phyloP scores from a whole-genome alignment of 2,113 vertebrate genomes.

The Bambusicola thoracicus region DNA sequence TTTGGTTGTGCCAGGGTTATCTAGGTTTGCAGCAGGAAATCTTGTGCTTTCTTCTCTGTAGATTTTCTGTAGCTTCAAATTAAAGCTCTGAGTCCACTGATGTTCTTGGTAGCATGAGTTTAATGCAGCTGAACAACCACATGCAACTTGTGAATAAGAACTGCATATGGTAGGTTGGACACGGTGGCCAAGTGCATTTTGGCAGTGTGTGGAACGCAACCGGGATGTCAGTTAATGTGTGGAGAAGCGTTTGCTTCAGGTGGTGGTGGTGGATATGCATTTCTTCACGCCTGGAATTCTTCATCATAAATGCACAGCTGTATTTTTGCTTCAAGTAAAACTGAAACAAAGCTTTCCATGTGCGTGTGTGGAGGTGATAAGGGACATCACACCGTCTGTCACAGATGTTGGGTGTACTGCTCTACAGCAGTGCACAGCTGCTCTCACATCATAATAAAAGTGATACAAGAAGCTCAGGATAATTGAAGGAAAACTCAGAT shows the following conservation, averaged over 20 bases:
- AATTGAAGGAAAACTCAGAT: not conserved
- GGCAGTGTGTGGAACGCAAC: not conserved
- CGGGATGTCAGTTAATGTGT: not conserved
- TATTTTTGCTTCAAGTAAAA: not conserved
- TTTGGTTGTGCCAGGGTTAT: not conserved
- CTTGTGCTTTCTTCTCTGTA: not conserved
- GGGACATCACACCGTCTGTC: not conserved
- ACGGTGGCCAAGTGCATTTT: not conserved
- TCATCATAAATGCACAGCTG: not conserved
- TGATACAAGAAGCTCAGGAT: not conserved
- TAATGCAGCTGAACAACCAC: not conserved
- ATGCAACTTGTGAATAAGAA: not conserved
- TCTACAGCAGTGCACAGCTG: not conserved
- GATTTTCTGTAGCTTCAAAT: not conserved
- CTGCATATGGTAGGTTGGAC: not conserved
- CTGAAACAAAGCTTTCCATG: not conserved
- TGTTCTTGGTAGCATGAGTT: not conserved
- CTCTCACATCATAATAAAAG: not conserved
- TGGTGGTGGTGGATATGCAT: too few species aligned
- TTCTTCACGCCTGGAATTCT: not conserved
- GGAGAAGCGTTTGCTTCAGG: not conserved
- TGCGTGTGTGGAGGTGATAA: not conserved
- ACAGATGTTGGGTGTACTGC: not conserved
- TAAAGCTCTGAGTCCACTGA: not conserved
- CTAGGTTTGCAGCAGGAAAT: not conserved